Base-by-base conservation (phyloP, 2,888 invertebrate genomes). In the Acanthoscelides obtectus region DNA sequence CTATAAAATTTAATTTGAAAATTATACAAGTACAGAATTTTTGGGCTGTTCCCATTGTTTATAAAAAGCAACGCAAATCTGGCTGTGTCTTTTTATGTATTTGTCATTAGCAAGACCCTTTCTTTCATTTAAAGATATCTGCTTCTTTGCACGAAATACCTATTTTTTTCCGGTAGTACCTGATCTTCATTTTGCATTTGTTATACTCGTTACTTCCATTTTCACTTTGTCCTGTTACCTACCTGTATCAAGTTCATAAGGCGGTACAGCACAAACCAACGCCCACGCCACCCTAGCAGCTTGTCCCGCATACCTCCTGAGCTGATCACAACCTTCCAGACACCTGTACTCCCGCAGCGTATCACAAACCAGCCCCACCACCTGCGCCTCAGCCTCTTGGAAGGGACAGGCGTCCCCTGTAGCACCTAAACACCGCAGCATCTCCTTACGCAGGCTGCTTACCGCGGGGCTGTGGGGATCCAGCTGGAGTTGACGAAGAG, bases 291-390 rank as follows among this genome's bases (percentile, higher is more conserved):
- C 89, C 73, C 93, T 89, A 66, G 96, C 94, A 74, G 95, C 93
- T 65, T 93, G 92, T 27, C 91, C 89, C 70, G 95, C 93, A 84
- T 95, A 96, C 72, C 91, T 90, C 80, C 92, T 90, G 72, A 98
- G 88, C 25, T 93, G 92, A 0, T 89, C 88, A 83, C 96, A 97
- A 0, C 89, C 87, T 77, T 92, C 92, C 80, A 98, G 88, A 83
- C 95, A 94, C 45, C 96, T 95, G 86, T 97, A 98, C 87, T 98
- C 98, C 82, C 95, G 95, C 20, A 98, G 88, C 0, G 97, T 97
- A 77, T 93, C 92, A 85, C 95, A 91, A 76, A 98, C 83, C 67
- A 84, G 77, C 64, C 80, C 76, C 27, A 90, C 86, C 20, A 92
- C 92, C 74, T 91, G 90, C 70, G 90, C 86, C 82, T 92, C 92